phyloP scores from a whole-genome alignment of 2,113 vertebrate genomes.

The Stigmatopora argus region DNA sequence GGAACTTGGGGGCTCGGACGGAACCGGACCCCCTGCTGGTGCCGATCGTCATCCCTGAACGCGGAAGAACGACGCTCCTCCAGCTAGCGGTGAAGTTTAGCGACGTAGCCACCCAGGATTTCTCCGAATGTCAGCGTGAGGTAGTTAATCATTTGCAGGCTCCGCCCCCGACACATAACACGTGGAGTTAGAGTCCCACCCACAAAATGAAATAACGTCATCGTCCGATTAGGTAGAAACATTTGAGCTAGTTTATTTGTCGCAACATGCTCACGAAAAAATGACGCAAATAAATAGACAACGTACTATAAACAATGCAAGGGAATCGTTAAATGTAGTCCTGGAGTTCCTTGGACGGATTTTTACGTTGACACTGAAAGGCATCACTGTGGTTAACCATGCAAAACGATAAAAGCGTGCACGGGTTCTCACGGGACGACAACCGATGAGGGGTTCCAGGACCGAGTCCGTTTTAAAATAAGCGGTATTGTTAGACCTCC shows the following conservation, averaged over 20 bases:
- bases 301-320: slow-evolving; percentile 9
- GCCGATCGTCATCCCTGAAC: slow-evolving; percentile 63
- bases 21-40: slow-evolving; percentile 49
- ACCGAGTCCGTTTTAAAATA: background rate
- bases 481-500: slow-evolving; percentile 72
- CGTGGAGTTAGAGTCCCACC: background rate
- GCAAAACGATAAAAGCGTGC: background rate
- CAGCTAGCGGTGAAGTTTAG: background rate
- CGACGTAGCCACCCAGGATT: background rate
- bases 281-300: slow-evolving; percentile 53
- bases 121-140: background rate
- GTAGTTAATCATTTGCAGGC: slow-evolving; percentile 28
- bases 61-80: too few species aligned
- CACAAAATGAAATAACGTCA: background rate
- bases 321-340: background rate
- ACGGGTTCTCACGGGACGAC: background rate
- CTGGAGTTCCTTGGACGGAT: background rate
- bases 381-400: background rate
- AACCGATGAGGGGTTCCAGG: background rate
- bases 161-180: background rate
- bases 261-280: slow-evolving; percentile 32
- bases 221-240: background rate
- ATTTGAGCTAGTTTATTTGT: slow-evolving; percentile 43
- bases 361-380: background rate
- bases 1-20: slow-evolving; percentile 62